These are phyloP conservation scores for Zygothrica quintamaculata DNA, from an alignment of 2,888 invertebrate species.

Conservation along the genomic window DNA sequence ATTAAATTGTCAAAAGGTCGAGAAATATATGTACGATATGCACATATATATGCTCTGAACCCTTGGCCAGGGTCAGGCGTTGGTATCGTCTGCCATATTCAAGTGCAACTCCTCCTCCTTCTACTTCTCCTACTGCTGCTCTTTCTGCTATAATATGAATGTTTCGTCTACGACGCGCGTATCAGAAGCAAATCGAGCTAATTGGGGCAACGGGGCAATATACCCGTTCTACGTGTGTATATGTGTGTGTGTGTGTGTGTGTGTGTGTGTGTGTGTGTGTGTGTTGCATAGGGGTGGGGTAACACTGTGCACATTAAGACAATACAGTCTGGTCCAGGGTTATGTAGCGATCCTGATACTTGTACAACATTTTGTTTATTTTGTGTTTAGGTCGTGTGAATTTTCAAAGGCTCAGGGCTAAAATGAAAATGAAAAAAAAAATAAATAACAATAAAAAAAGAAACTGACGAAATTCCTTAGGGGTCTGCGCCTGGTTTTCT, in stretches of 20 bases:
- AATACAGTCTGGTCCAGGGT: constrained; percentile 58
- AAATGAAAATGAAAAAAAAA: constrained; percentile 34
- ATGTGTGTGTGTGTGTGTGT: constrained; percentile 19
- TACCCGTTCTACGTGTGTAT: constrained; percentile 11
- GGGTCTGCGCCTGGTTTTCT: constrained; percentile 1
- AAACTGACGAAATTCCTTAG: constrained; percentile 71
- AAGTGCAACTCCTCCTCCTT: constrained; percentile 26
- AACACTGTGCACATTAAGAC: constrained; percentile 73
- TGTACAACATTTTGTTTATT: constrained; percentile 80
- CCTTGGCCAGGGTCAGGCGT: constrained; percentile 55
- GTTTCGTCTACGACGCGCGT: constrained; percentile 72
- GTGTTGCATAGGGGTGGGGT: constrained; percentile 24
- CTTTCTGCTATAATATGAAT: constrained; percentile 39
- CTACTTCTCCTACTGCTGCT: constrained; percentile 16
- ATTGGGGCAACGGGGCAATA: constrained; percentile 81
- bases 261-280: no score
- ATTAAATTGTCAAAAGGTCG: constrained; percentile 84
- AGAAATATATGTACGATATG: constrained; percentile 63
- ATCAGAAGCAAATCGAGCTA: constrained; percentile 84
- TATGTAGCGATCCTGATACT: constrained; percentile 36
- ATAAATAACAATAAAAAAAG: constrained; percentile 5
- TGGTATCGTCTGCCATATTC: constrained; percentile 22
- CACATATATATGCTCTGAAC: constrained; percentile 33
- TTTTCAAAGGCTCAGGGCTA: constrained; percentile 81
- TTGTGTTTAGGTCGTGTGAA: constrained; percentile 81